Percentiles rank a stretch among this genome's conserved stretches.
These are phyloP conservation scores for Spodoptera litura DNA, from an alignment of 1,140 invertebrate genomes.

Conservation along the genomic window DNA sequence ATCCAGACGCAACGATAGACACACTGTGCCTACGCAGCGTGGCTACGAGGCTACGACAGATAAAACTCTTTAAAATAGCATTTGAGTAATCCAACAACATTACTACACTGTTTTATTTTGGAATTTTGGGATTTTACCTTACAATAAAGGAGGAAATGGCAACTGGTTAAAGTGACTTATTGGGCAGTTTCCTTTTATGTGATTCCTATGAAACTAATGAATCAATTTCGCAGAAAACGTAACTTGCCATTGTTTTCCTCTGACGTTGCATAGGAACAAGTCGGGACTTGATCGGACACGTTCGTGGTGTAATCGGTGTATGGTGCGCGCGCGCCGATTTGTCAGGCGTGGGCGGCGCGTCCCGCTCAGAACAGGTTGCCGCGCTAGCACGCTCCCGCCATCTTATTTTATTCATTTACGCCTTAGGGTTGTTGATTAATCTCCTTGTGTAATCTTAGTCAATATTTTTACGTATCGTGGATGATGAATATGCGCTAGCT, in stretches of 20 bases:
- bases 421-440: constrained; percentile 41
- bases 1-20: constrained; percentile 64
- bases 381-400: constrained; percentile 66
- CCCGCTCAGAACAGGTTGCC: constrained; percentile 78
- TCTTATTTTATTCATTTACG: constrained; percentile 75
- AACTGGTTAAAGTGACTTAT: too few species aligned
- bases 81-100: constrained; percentile 3
- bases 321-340: constrained; percentile 73
- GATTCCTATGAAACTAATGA: neutral
- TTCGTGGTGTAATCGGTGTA: constrained; percentile 60
- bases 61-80: constrained; percentile 36
- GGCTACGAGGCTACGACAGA: neutral
- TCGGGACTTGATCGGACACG: constrained; percentile 75
- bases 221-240: constrained; percentile 1
- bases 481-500: neutral
- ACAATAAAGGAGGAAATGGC: too few species aligned
- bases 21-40: constrained; percentile 56
- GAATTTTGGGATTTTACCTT: too few species aligned
- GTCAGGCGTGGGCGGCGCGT: constrained; percentile 77
- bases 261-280: constrained; percentile 72
- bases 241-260: neutral
- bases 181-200: too few species aligned
- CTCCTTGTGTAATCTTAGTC: constrained; percentile 3
- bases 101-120: neutral
- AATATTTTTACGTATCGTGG: constrained; percentile 8